Evolutionary conservation across 1,140 invertebrate genomes (phyloP).

Genomic region (Diabrotica virgifera): DNA sequence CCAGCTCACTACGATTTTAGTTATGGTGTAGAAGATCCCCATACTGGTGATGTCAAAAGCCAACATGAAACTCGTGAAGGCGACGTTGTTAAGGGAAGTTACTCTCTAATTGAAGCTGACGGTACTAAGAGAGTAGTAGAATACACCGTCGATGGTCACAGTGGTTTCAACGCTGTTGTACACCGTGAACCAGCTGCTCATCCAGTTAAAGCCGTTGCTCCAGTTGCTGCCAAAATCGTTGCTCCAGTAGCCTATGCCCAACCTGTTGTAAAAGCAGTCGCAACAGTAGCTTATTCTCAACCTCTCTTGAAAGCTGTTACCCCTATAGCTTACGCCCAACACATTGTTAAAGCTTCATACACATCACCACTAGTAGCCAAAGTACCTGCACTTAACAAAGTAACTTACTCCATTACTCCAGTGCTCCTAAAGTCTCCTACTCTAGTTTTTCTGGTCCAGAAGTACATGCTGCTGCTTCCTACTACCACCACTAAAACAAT

Average conservation of each 20-base stretch:
- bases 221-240: too few species aligned
- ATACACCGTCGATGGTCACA: slow-evolving; percentile 60
- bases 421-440: slow-evolving; percentile 49
- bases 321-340: slow-evolving; percentile 14
- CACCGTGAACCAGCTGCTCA: slow-evolving; percentile 11
- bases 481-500: neutral
- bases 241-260: slow-evolving; percentile 24
- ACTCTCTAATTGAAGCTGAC: slow-evolving; percentile 62
- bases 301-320: slow-evolving; percentile 22
- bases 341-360: too few species aligned
- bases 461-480: slow-evolving; percentile 8
- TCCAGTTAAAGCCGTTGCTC: slow-evolving; percentile 50
- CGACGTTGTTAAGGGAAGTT: slow-evolving; percentile 49
- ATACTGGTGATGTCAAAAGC: slow-evolving; percentile 47
- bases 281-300: neutral
- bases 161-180: slow-evolving; percentile 29
- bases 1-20: slow-evolving; percentile 36
- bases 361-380: too few species aligned
- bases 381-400: slow-evolving; percentile 11
- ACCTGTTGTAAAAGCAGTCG: neutral
- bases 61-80: slow-evolving; percentile 36
- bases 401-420: slow-evolving; percentile 35
- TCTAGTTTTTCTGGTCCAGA: slow-evolving; percentile 33
- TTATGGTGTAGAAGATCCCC: slow-evolving; percentile 47
- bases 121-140: slow-evolving; percentile 62